These are phyloP conservation scores for Nothobranchius kuhntae DNA, from an alignment of 2,113 vertebrate species.

Conservation along the genomic window DNA sequence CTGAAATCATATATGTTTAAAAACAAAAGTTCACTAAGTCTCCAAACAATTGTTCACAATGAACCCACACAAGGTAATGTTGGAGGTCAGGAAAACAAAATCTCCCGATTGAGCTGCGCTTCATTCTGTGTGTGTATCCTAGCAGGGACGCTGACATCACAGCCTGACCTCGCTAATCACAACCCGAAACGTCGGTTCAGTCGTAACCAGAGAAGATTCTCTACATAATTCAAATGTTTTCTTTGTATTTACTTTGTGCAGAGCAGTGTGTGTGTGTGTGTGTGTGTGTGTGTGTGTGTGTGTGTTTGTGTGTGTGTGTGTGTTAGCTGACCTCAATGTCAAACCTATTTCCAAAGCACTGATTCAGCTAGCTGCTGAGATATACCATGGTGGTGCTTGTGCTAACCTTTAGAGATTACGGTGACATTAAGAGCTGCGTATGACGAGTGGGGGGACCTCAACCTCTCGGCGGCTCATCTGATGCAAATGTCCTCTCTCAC, in stretches of 20 bases:
- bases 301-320: neutral
- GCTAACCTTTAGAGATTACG: constrained; percentile 75
- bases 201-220: constrained; percentile 10
- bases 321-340: constrained; percentile 59
- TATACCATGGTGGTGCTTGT: constrained; percentile 39
- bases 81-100: neutral
- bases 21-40: neutral
- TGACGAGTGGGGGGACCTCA: constrained; percentile 48
- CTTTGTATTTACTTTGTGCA: neutral
- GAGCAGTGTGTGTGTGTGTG: neutral
- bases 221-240: constrained; percentile 5
- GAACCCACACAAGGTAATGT: no score
- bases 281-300: neutral
- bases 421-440: constrained; percentile 71
- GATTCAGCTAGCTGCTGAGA: constrained; percentile 63
- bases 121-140: constrained; percentile 8
- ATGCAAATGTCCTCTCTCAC: constrained; percentile 75
- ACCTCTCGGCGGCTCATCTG: constrained; percentile 54
- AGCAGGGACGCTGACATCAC: constrained; percentile 6
- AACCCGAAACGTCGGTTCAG: constrained; percentile 3
- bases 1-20: no score
- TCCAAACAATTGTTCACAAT: neutral
- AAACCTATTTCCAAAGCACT: constrained; percentile 65
- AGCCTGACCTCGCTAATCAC: constrained; percentile 24
- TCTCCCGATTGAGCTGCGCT: neutral